Evolutionary conservation across 2,888 invertebrate species (phyloP).

Genomic region (Phania funesta): DNA sequence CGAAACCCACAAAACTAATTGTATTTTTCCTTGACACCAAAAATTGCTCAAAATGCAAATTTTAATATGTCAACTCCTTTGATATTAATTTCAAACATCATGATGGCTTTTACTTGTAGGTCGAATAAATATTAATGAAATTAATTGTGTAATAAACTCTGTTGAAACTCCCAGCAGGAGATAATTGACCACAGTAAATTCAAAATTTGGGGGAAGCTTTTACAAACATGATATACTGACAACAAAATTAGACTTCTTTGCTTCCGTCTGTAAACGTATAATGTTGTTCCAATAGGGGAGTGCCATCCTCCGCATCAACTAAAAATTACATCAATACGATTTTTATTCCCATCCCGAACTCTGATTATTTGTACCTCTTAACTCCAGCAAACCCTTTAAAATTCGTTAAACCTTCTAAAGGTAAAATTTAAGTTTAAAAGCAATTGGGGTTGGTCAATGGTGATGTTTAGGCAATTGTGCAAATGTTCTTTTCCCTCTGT

Average conservation of each 20-base stretch:
- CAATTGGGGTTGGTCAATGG: not conserved
- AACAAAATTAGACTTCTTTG: not conserved
- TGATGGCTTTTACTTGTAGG: too few species aligned
- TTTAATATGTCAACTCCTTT: too few species aligned
- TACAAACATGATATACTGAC: not conserved
- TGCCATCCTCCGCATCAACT: not conserved
- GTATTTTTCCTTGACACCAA: too few species aligned
- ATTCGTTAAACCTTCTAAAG: not conserved
- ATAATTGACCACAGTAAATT: constrained; percentile 11
- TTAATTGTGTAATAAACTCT: constrained; percentile 6
- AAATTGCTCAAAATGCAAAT: too few species aligned
- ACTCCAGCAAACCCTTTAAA: not conserved
- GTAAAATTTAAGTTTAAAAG: not conserved
- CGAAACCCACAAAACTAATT: too few species aligned
- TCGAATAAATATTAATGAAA: not conserved
- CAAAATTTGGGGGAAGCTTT: not conserved
- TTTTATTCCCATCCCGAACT: not conserved
- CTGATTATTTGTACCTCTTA: not conserved
- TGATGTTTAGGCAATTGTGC: not conserved
- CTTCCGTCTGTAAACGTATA: not conserved
- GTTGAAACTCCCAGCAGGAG: constrained; percentile 9
- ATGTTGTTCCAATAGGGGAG: not conserved
- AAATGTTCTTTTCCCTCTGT: too few species aligned
- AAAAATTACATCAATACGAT: not conserved
- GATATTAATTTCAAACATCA: too few species aligned